phyloP scores from a whole-genome alignment of 2,888 invertebrate species.

The Altica lythri region DNA sequence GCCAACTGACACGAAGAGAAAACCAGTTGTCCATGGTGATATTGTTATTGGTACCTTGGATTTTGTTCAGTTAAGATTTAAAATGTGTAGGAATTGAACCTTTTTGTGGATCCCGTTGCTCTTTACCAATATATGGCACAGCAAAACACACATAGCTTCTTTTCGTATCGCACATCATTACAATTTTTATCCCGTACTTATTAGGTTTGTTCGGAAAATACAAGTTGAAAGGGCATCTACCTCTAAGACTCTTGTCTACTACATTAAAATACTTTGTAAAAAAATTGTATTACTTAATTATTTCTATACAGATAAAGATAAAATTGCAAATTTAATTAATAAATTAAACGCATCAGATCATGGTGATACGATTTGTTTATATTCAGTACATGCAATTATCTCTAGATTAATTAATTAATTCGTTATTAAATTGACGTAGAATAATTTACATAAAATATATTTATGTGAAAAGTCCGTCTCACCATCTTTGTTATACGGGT shows the following conservation, averaged over 20 bases:
- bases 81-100: background rate
- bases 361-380: too few species aligned
- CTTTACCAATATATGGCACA: background rate
- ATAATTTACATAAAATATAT: conserved; percentile 35
- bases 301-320: too few species aligned
- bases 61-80: conserved; percentile 1
- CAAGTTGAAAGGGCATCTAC: too few species aligned
- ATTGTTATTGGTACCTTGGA: conserved; percentile 2
- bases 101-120: background rate
- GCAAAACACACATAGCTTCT: background rate
- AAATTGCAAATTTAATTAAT: too few species aligned
- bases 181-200: background rate
- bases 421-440: conserved; percentile 22
- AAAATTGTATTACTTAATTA: too few species aligned
- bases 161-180: background rate
- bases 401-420: too few species aligned
- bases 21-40: background rate
- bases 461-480: conserved; percentile 34
- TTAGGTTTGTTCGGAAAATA: too few species aligned
- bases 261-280: too few species aligned
- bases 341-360: too few species aligned
- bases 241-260: too few species aligned
- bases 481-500: conserved; percentile 36
- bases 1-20: background rate
- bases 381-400: too few species aligned